These are phyloP conservation scores for Cyclophora albipunctata DNA, from an alignment of 2,888 invertebrate species.

Conservation along the genomic window DNA sequence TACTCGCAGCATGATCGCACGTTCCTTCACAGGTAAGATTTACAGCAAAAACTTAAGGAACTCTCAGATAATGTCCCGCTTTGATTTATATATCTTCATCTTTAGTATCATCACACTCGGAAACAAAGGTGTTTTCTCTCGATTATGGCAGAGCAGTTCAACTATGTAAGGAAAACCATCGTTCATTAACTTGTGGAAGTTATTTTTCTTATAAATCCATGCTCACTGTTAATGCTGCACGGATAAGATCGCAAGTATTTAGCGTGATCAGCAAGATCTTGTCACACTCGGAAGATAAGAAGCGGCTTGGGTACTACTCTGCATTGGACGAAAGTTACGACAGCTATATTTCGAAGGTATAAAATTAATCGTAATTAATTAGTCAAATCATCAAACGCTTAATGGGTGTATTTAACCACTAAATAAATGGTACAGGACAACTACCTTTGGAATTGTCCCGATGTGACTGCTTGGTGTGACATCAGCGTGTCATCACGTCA, in stretches of 20 bases:
- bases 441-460: slow-evolving; percentile 79
- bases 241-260: slow-evolving; percentile 89
- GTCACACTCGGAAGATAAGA: slow-evolving; percentile 88
- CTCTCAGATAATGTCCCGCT: neutral
- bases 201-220: too few relatives aligned
- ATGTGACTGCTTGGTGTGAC: slow-evolving; percentile 84
- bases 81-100: neutral
- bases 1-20: slow-evolving; percentile 93
- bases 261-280: slow-evolving; percentile 97
- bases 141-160: too few relatives aligned
- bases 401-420: too few relatives aligned
- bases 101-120: too few relatives aligned
- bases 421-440: slow-evolving; percentile 42
- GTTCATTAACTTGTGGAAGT: too few relatives aligned
- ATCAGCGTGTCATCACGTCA: slow-evolving; percentile 94
- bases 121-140: too few relatives aligned
- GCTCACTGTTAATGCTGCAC: slow-evolving; percentile 44
- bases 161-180: too few relatives aligned
- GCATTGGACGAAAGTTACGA: slow-evolving; percentile 50
- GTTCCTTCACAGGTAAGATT: slow-evolving; percentile 83
- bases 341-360: slow-evolving; percentile 48
- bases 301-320: slow-evolving; percentile 8
- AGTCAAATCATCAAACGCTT: neutral
- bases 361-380: slow-evolving; percentile 1
- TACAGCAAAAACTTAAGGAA: neutral